Evolutionary conservation across 1,140 invertebrate genomes (phyloP).

Genomic region (Eupeodes corollae): DNA sequence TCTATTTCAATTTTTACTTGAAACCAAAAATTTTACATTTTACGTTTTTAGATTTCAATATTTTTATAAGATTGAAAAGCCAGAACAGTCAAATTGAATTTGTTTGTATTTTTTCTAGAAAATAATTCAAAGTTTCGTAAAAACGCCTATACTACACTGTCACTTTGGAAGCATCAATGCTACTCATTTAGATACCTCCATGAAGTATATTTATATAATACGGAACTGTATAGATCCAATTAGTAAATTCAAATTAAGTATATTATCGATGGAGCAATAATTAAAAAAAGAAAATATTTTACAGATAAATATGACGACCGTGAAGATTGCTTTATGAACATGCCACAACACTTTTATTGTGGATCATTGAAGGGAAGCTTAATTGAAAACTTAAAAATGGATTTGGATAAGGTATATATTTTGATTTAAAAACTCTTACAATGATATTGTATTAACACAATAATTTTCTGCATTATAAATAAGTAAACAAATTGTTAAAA

Average conservation of each 20-base stretch:
- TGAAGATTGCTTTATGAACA: constrained; percentile 42
- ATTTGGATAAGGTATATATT: too few relatives aligned
- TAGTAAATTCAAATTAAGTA: constrained; percentile 28
- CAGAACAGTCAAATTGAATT: too few relatives aligned
- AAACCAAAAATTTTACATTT: not conserved
- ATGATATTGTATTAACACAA: too few relatives aligned
- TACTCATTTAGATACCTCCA: constrained; percentile 37
- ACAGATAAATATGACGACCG: constrained; percentile 36
- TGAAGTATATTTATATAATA: constrained; percentile 54
- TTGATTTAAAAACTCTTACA: too few relatives aligned
- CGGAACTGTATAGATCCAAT: constrained; percentile 49
- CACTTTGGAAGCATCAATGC: constrained; percentile 50
- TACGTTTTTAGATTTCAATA: too few relatives aligned
- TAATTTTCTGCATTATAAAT: too few relatives aligned
- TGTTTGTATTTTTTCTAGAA: constrained; percentile 19
- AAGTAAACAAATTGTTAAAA: too few relatives aligned
- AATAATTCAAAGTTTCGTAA: constrained; percentile 36
- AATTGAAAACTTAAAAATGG: constrained; percentile 22
- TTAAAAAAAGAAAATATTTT: not conserved
- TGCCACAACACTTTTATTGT: constrained; percentile 51
- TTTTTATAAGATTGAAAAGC: too few relatives aligned
- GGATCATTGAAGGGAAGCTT: constrained; percentile 48
- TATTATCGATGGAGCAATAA: not conserved
- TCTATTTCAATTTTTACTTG: too few relatives aligned
- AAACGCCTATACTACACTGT: constrained; percentile 53